Evolutionary conservation across 1,140 invertebrate species (phyloP), one percentile per base, ranked within the genome.

Genomic region (Phymastichus coffea): DNA sequence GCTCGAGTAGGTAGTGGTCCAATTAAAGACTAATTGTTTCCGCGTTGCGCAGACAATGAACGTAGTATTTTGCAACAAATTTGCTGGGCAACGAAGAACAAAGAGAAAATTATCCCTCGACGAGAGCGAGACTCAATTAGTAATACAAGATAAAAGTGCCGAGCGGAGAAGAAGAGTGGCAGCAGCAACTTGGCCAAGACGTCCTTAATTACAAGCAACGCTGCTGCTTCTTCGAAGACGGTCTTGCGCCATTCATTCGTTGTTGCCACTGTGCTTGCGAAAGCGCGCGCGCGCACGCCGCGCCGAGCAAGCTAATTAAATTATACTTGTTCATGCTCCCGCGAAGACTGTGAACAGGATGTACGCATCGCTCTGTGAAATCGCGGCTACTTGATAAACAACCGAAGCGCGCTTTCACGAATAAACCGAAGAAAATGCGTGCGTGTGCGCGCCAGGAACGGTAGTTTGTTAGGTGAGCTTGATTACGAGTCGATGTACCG

Each of bases 401-500:
- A 26, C 22, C 20, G 35, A 14, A 28, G 35, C 47, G 9, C 47
- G n/a, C 25, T 1, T 4, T 46, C 22, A 12, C 25, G 17, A 25
- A 46, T 14, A 26, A 26, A 26, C 22, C 23, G 44, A 43, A 22
- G 22, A 37, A 15, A 14, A 51, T 26, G 37, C 19, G 37, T 40
- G n/a, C 9, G 38, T 20, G n/a, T 20, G 38, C 8, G 41, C 37
- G 30, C 30, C 26, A n/a, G 40, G 63, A 59, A 48, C 46, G 54
- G 25, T 14, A 53, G 53, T 71, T 68, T 57, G 66, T 73, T 73
- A 72, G 71, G 66, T 63, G 66, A 64, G 66, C 65, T 72, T 66
- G 71, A 71, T 67, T n/a, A 68, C 67, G 64, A 66, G 67, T 63
- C 66, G 64, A 63, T 68, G 65, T 68, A 66, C 61, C 64, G 65